Conservation (phyloP, 1,140 invertebrate genomes). For the Parasteatoda tepidariorum region DNA sequence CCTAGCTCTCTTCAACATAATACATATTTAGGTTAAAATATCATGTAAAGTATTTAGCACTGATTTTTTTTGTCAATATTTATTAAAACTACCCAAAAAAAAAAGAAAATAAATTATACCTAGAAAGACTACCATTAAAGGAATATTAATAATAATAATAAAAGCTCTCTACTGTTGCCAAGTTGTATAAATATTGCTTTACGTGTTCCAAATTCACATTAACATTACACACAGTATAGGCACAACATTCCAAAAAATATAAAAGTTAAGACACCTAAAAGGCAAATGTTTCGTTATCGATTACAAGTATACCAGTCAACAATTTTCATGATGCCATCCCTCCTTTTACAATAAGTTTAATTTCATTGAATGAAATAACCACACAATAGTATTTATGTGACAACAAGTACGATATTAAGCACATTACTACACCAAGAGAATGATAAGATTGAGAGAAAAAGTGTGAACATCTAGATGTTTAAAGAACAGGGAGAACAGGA, state of each 20-base stretch:
- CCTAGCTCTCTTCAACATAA: too few relatives aligned
- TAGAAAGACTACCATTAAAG: neutral
- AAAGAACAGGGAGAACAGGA: conserved; percentile 41
- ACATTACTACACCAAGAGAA: conserved; percentile 56
- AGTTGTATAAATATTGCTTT: conserved; percentile 1
- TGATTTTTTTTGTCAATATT: neutral
- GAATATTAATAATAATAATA: neutral
- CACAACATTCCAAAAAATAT: conserved; percentile 37
- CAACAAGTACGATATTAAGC: conserved; percentile 44
- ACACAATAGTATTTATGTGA: conserved; percentile 35
- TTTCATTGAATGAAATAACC: neutral
- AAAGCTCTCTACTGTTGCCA: conserved; percentile 14
- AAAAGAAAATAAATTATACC: neutral
- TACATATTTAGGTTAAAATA: too few relatives aligned
- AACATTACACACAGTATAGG: neutral
- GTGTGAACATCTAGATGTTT: conserved; percentile 52
- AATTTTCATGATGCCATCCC: conserved; percentile 5
- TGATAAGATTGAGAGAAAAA: conserved; percentile 25
- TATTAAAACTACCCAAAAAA: neutral
- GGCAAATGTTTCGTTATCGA: conserved; percentile 42
- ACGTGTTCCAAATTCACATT: neutral
- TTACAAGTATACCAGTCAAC: conserved; percentile 23
- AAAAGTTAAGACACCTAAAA: conserved; percentile 60
- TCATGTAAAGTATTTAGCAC: too few relatives aligned
- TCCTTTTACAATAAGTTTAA: neutral